Evolutionary conservation across 2,797 vertebrate species (phyloP).

Genomic region (Platalea minor): DNA sequence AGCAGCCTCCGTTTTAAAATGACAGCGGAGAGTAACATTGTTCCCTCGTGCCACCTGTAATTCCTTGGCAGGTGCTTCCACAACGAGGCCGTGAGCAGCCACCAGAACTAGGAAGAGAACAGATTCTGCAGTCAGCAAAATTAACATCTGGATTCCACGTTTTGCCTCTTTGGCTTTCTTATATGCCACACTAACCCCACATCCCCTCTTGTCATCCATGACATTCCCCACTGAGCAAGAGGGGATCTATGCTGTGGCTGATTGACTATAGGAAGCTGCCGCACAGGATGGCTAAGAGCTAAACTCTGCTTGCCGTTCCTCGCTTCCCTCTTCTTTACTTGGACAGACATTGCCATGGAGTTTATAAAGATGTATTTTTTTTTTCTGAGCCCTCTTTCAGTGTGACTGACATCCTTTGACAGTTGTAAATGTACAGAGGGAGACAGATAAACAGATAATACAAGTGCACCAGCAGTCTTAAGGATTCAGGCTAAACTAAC

Average conservation of each 20-base stretch:
- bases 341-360: not conserved
- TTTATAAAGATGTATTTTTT: not conserved
- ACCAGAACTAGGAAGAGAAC: conserved; percentile 61
- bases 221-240: not conserved
- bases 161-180: not conserved
- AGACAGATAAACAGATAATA: conserved; percentile 1
- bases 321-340: not conserved
- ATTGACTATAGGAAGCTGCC: not conserved
- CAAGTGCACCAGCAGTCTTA: not conserved
- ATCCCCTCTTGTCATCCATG: not conserved
- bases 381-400: not conserved
- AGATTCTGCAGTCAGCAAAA: not conserved
- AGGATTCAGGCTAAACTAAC: conserved; percentile 8
- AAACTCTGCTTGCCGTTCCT: not conserved
- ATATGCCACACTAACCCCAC: not conserved
- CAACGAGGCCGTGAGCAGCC: conserved; percentile 25
- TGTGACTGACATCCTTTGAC: not conserved
- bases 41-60: conserved; percentile 47
- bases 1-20: not conserved
- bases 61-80: conserved; percentile 22
- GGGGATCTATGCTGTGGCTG: not conserved
- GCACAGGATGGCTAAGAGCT: not conserved
- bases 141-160: not conserved
- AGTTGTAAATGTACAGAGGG: not conserved
- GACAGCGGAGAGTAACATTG: conserved; percentile 49